Percentiles rank a stretch among this genome's conserved stretches.
phyloP scores from a whole-genome alignment of 2,888 invertebrate genomes.

The Lithophane socia region DNA sequence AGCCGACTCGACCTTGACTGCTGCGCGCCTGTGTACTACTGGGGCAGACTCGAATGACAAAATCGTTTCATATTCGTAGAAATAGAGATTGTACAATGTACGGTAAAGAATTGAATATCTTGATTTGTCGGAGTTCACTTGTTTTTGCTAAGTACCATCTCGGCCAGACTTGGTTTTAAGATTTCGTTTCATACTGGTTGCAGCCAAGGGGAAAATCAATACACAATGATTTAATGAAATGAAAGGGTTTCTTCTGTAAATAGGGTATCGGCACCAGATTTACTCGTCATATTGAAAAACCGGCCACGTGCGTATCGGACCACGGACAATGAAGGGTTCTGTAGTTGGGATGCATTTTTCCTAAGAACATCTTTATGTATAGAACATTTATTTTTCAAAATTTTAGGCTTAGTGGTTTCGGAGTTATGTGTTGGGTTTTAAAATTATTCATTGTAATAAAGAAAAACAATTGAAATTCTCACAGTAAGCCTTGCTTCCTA shows the following conservation, averaged over 20 bases:
- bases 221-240: background rate
- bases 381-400: too few species aligned
- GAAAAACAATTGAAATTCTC: too few species aligned
- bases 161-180: background rate
- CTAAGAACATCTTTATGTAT: too few species aligned
- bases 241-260: background rate
- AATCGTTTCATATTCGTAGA: slow-evolving; percentile 9
- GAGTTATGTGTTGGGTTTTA: too few species aligned
- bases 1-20: slow-evolving; percentile 39
- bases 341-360: too few species aligned
- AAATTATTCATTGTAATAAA: too few species aligned
- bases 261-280: background rate
- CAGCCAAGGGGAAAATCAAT: background rate
- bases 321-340: too few species aligned
- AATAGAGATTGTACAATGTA: background rate
- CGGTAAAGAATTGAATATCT: background rate
- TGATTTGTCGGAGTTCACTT: background rate
- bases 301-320: too few species aligned
- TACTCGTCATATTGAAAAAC: background rate
- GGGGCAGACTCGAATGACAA: background rate
- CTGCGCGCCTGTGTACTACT: background rate
- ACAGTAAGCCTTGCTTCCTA: too few species aligned
- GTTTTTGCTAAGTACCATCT: background rate
- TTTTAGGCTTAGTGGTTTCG: too few species aligned
- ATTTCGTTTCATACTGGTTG: background rate